Percentiles rank a stretch among this genome's conserved stretches.
These are phyloP conservation scores for Archegozetes longisetosus DNA, from an alignment of 1,140 invertebrate species.

Conservation along the genomic window DNA sequence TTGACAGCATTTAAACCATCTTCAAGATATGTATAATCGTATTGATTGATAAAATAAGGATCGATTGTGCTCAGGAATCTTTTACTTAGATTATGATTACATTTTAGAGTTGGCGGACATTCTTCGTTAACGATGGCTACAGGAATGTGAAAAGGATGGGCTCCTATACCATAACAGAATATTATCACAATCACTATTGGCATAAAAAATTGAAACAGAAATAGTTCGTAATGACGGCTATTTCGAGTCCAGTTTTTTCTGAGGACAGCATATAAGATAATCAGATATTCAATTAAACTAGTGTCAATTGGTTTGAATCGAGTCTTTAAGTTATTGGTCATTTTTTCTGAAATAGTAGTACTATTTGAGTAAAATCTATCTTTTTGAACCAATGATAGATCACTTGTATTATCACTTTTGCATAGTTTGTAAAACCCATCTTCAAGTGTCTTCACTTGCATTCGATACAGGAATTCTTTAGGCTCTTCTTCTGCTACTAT, in stretches of 20 bases:
- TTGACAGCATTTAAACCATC: too few relatives aligned
- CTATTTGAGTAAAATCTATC: background rate
- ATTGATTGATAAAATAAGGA: too few relatives aligned
- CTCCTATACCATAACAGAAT: slow-evolving; percentile 81
- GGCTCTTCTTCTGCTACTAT: slow-evolving; percentile 74
- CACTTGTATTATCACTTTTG: slow-evolving; percentile 49
- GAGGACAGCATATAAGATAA: background rate
- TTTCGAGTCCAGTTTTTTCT: slow-evolving; percentile 17
- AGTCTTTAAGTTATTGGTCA: background rate
- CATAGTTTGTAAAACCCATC: slow-evolving; percentile 86
- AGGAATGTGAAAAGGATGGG: slow-evolving; percentile 61
- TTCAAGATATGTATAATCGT: too few relatives aligned
- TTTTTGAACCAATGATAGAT: background rate
- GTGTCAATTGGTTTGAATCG: background rate
- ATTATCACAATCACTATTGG: slow-evolving; percentile 78
- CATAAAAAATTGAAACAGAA: slow-evolving; percentile 64
- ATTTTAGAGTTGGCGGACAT: too few relatives aligned
- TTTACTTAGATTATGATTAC: too few relatives aligned
- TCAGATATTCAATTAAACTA: too few relatives aligned
- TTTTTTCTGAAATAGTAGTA: background rate
- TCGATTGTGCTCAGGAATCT: too few relatives aligned
- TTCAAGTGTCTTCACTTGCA: slow-evolving; percentile 65
- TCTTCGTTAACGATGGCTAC: slow-evolving; percentile 52
- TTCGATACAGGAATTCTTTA: slow-evolving; percentile 57
- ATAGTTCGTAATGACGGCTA: slow-evolving; percentile 13